Percentiles rank a stretch among this genome's conserved stretches.
Evolutionary conservation across 2,113 vertebrate genomes (phyloP).

Genomic region (Gopherus evgoodei): DNA sequence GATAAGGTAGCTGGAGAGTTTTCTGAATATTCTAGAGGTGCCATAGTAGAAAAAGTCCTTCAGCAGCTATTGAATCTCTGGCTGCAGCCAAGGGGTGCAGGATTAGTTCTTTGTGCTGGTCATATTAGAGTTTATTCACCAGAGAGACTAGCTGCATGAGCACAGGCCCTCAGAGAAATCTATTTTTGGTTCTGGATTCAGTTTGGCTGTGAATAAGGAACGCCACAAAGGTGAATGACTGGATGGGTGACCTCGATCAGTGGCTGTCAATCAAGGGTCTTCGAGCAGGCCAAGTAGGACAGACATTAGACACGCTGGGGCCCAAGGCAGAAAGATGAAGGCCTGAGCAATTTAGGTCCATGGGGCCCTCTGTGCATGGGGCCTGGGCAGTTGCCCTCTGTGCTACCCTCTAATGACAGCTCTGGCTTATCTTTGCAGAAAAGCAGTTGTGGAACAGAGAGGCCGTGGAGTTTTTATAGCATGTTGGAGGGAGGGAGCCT

Average conservation of each 20-base stretch:
- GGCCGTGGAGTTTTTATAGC: too few relatives aligned
- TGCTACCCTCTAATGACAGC: too few relatives aligned
- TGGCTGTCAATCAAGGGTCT: too few relatives aligned
- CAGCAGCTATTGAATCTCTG: rapidly evolving
- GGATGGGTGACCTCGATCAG: neutral
- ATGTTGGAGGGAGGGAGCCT: too few relatives aligned
- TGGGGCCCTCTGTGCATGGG: too few relatives aligned
- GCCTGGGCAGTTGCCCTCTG: too few relatives aligned
- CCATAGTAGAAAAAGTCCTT: neutral
- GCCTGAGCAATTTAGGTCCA: too few relatives aligned
- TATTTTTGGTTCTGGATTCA: rapidly evolving
- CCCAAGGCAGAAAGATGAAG: too few relatives aligned
- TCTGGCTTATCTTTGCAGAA: too few relatives aligned
- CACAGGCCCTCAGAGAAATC: neutral
- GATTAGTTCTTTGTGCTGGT: rapidly evolving
- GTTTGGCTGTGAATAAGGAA: rapidly evolving
- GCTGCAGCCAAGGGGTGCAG: neutral
- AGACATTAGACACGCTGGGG: too few relatives aligned
- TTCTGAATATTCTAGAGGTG: neutral
- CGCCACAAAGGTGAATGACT: neutral
- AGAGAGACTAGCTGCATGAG: rapidly evolving
- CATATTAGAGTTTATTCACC: rapidly evolving
- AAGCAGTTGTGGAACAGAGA: too few relatives aligned
- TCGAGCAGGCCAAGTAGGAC: too few relatives aligned
- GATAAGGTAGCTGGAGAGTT: neutral